These are phyloP conservation scores for Pachymerium ferrugineum DNA, from an alignment of 2,888 invertebrate genomes.

Conservation along the genomic window DNA sequence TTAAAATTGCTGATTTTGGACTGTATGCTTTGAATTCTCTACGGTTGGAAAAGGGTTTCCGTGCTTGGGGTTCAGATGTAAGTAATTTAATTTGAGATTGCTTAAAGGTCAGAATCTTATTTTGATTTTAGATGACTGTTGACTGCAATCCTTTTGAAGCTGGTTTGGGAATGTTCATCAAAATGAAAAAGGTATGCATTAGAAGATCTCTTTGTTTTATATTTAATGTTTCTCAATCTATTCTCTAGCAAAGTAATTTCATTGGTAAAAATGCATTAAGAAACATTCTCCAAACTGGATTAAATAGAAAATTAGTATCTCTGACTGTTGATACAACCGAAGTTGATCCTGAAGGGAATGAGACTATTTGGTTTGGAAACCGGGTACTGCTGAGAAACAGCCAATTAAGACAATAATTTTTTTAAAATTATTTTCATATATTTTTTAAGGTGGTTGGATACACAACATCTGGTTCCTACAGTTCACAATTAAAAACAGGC, in stretches of 20 bases:
- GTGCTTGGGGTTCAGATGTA: slow-evolving; percentile 48
- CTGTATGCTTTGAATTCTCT: slow-evolving; percentile 48
- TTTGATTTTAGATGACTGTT: slow-evolving; percentile 45
- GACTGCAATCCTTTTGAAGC: slow-evolving; percentile 50
- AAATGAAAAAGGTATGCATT: slow-evolving; percentile 43
- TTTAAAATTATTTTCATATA: neutral
- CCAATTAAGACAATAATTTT: neutral
- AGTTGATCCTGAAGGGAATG: slow-evolving; percentile 45
- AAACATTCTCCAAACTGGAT: slow-evolving; percentile 39
- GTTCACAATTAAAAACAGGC: slow-evolving; percentile 44
- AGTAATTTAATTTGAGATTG: slow-evolving; percentile 19
- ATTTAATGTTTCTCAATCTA: neutral
- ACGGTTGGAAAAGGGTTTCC: slow-evolving; percentile 50
- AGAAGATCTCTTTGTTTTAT: no score
- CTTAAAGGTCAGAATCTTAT: neutral
- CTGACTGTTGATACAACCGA: slow-evolving; percentile 41
- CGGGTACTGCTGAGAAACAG: slow-evolving; percentile 37
- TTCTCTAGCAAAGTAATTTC: slow-evolving; percentile 41
- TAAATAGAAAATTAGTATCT: slow-evolving; percentile 40
- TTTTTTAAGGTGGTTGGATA: slow-evolving; percentile 48
- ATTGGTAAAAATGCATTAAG: slow-evolving; percentile 42
- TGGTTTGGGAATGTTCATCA: slow-evolving; percentile 47
- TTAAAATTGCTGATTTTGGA: slow-evolving; percentile 49
- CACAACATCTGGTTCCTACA: slow-evolving; percentile 49
- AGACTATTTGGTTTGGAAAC: slow-evolving; percentile 43